Percentiles rank a stretch among this genome's conserved stretches.
These are phyloP conservation scores for Tapera naevia DNA, from an alignment of 2,797 vertebrate genomes.

Conservation along the genomic window DNA sequence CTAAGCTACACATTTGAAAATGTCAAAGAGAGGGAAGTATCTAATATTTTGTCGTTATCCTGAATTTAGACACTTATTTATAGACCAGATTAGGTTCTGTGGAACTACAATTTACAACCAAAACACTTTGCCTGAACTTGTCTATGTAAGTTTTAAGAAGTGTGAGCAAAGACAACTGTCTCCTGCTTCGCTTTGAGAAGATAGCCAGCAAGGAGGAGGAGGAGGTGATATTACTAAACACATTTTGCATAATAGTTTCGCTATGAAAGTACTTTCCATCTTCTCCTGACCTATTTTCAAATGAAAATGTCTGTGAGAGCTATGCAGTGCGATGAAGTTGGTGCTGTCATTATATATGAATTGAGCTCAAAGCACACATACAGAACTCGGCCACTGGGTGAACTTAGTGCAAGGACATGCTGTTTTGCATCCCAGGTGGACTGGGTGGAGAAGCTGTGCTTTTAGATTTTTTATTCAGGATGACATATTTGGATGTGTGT, in stretches of 20 bases:
- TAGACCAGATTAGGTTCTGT: neutral
- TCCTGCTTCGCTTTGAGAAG: conserved; percentile 23
- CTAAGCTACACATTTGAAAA: conserved; percentile 14
- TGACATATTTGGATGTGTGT: neutral
- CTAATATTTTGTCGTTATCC: neutral
- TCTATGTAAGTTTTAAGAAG: neutral
- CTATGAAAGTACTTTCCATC: conserved; percentile 49
- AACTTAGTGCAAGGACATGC: accelerated
- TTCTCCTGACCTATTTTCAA: conserved; percentile 50
- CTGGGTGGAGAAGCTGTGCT: neutral
- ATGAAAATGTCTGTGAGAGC: neutral
- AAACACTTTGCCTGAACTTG: neutral
- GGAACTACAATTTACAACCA: neutral
- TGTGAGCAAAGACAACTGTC: conserved; percentile 42
- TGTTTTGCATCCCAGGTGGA: neutral
- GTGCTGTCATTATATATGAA: neutral
- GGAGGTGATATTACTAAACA: conserved; percentile 48
- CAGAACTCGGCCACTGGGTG: neutral
- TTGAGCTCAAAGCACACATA: neutral
- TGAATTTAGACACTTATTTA: neutral
- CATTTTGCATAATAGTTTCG: conserved; percentile 43
- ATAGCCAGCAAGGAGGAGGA: neutral
- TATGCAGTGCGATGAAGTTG: neutral
- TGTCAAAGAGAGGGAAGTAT: neutral
- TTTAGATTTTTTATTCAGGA: neutral